Evolutionary conservation across 1,140 invertebrate species (phyloP).

Genomic region (Chironomus tepperi): DNA sequence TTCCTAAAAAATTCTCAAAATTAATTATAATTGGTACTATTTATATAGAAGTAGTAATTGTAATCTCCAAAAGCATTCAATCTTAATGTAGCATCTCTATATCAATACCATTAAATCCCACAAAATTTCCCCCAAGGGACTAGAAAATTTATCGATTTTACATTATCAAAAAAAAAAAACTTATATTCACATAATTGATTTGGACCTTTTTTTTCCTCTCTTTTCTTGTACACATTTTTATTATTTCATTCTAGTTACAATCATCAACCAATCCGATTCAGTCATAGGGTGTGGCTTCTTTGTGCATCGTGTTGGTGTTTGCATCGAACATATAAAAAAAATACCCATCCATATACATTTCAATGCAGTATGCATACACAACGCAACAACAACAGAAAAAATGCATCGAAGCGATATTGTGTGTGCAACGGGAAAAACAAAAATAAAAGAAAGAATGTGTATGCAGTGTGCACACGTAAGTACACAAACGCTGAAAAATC

Average conservation of each 20-base stretch:
- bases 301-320: constrained; percentile 13
- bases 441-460: constrained; percentile 6
- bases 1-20: too few species aligned
- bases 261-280: constrained; percentile 12
- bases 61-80: too few species aligned
- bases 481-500: neutral
- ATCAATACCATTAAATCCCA: too few species aligned
- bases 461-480: constrained; percentile 3
- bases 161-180: neutral
- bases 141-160: neutral
- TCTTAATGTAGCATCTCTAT: too few species aligned
- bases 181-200: constrained; percentile 1
- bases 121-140: too few species aligned
- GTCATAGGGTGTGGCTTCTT: constrained; percentile 10
- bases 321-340: neutral
- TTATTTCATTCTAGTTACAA: neutral
- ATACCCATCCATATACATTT: constrained; percentile 17
- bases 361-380: constrained; percentile 20
- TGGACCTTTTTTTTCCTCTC: constrained; percentile 1
- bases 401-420: constrained; percentile 19
- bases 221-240: neutral
- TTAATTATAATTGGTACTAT: too few species aligned
- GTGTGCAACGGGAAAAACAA: constrained; percentile 15
- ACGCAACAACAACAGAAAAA: constrained; percentile 22
- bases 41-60: too few species aligned